phyloP scores from a whole-genome alignment of 2,113 vertebrate species.

The Phodopus roborovskii region DNA sequence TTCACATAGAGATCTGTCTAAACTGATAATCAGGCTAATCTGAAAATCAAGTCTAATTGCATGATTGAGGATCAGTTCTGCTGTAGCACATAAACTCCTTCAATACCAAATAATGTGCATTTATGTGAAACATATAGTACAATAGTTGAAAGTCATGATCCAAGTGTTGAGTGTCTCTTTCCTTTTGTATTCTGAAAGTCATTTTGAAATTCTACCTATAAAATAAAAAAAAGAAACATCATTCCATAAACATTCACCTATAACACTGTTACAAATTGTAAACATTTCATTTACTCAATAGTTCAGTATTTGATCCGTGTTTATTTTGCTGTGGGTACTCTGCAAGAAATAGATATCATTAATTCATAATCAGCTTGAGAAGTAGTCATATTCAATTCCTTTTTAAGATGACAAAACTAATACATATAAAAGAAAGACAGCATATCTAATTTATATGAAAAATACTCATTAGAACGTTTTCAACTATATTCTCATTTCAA shows the following conservation, averaged over 20 bases:
- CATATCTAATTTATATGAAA: background rate
- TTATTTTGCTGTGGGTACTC: background rate
- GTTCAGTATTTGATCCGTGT: background rate
- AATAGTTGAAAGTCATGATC: background rate
- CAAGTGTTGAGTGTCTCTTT: background rate
- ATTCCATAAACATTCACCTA: conserved; percentile 4
- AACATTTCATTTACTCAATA: background rate
- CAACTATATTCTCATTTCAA: background rate
- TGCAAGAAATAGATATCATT: background rate
- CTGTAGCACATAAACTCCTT: background rate
- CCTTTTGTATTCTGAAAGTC: background rate
- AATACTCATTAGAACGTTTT: background rate
- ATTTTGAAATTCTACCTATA: background rate
- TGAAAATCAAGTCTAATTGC: conserved; percentile 13
- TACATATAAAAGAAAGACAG: background rate
- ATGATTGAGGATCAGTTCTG: conserved; percentile 19
- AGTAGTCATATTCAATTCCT: background rate
- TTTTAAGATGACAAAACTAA: background rate
- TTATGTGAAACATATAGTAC: background rate
- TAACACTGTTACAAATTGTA: background rate
- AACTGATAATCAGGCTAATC: background rate
- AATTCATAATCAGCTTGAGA: background rate
- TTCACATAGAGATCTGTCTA: background rate
- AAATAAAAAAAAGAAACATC: background rate
- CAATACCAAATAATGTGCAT: background rate